These are phyloP conservation scores for Sebastes glaucus DNA, from an alignment of 2,797 vertebrate genomes.

Conservation along the genomic window DNA sequence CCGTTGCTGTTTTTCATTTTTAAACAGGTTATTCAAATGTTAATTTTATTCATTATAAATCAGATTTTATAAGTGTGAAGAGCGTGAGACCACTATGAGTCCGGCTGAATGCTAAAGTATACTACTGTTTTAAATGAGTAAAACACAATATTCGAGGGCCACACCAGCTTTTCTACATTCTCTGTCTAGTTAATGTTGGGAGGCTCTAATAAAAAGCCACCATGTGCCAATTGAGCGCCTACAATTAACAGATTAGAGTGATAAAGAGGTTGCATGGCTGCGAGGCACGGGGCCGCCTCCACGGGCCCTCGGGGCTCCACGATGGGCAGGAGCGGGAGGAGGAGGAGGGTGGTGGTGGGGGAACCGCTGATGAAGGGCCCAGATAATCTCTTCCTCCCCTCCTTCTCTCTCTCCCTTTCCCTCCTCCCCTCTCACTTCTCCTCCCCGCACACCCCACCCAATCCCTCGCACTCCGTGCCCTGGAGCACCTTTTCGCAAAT, in stretches of 20 bases:
- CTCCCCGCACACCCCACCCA: conserved; percentile 60
- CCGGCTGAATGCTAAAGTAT: not conserved
- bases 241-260: conserved; percentile 95
- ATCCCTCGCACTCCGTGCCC: conserved; percentile 81
- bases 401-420: conserved; percentile 36
- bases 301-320: conserved; percentile 78
- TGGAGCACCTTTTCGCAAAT: conserved; percentile 88
- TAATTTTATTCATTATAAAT: not conserved
- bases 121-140: conserved; percentile 12
- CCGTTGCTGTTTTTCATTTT: not conserved
- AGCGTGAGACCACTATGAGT: not conserved
- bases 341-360: conserved; percentile 55
- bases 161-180: conserved; percentile 84
- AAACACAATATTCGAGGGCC: conserved; percentile 67
- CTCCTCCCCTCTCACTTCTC: conserved; percentile 46
- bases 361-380: conserved; percentile 85
- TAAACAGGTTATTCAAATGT: conserved; percentile 5
- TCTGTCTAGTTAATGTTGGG: conserved; percentile 84
- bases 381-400: conserved; percentile 85
- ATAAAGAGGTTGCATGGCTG: conserved; percentile 84
- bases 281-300: conserved; percentile 82
- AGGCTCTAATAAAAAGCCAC: conserved; percentile 90
- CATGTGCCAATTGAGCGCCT: conserved; percentile 89
- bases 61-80: not conserved
- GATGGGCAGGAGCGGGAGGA: conserved; percentile 70